phyloP scores from a whole-genome alignment of 2,113 vertebrate species.

The Megaceryle torquata region DNA sequence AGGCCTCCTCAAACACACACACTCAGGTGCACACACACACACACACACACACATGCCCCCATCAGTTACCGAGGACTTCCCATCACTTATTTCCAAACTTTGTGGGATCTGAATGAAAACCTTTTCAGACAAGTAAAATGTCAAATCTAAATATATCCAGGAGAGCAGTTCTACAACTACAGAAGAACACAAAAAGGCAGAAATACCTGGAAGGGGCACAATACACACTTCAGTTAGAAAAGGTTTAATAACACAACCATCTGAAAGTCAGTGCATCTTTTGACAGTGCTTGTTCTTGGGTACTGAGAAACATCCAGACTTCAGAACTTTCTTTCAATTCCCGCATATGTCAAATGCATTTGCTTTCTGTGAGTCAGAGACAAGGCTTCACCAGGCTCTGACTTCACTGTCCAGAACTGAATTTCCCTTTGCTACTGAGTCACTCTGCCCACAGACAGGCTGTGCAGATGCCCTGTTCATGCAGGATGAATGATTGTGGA shows the following conservation, averaged over 20 bases:
- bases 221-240: neutral
- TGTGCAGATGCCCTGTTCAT: neutral
- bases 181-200: neutral
- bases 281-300: neutral
- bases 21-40: neutral
- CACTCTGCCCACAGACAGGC: neutral
- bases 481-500: neutral
- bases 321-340: neutral
- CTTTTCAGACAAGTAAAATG: neutral
- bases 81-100: neutral
- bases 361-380: conserved; percentile 39
- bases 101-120: neutral
- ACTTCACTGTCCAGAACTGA: neutral
- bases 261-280: neutral
- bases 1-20: neutral
- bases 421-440: conserved; percentile 24
- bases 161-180: neutral
- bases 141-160: neutral
- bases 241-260: neutral
- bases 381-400: neutral
- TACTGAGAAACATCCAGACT: neutral
- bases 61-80: neutral
- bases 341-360: neutral
- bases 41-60: neutral
- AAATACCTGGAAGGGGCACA: neutral